These are phyloP conservation scores for Danaus chrysippus DNA, from an alignment of 2,888 invertebrate species.

Conservation along the genomic window DNA sequence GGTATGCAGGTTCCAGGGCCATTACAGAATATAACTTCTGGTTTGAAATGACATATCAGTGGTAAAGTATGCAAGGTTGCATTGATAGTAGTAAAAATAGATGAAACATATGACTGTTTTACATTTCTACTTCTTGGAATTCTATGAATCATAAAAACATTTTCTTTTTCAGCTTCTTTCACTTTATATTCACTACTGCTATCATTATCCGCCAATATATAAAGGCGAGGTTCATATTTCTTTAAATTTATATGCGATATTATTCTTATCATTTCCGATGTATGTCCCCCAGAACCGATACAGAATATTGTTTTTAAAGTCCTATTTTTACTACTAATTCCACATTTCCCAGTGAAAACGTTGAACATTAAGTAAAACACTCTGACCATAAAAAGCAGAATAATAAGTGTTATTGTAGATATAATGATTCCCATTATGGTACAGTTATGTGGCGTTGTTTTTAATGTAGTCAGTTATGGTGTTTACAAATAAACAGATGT, in stretches of 20 bases:
- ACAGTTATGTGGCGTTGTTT: too few species aligned
- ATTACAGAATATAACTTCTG: conserved; percentile 93
- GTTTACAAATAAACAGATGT: too few species aligned
- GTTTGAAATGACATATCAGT: conserved; percentile 82
- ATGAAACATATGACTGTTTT: conserved; percentile 89
- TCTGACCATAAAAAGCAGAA: conserved; percentile 9
- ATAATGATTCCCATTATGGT: conserved; percentile 10
- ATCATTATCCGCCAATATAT: conserved; percentile 89
- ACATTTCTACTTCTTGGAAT: conserved; percentile 94
- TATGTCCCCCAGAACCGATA: conserved; percentile 94
- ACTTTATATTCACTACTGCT: conserved; percentile 85
- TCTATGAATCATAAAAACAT: conserved; percentile 70
- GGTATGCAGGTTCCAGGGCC: conserved; percentile 99
- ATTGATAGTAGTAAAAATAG: conserved; percentile 87
- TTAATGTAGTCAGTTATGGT: too few species aligned
- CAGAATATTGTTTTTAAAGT: conserved; percentile 79
- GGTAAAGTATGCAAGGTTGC: conserved; percentile 85
- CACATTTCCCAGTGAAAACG: conserved; percentile 33
- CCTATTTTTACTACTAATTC: conserved; percentile 31
- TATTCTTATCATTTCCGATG: conserved; percentile 93
- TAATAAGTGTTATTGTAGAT: background rate
- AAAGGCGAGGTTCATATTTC: conserved; percentile 86
- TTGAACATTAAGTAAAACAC: conserved; percentile 23
- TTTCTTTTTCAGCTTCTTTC: conserved; percentile 62
- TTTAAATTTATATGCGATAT: conserved; percentile 79